Evolutionary conservation across 2,113 vertebrate genomes (phyloP).

Genomic region (Gymnocephalus cernua): DNA sequence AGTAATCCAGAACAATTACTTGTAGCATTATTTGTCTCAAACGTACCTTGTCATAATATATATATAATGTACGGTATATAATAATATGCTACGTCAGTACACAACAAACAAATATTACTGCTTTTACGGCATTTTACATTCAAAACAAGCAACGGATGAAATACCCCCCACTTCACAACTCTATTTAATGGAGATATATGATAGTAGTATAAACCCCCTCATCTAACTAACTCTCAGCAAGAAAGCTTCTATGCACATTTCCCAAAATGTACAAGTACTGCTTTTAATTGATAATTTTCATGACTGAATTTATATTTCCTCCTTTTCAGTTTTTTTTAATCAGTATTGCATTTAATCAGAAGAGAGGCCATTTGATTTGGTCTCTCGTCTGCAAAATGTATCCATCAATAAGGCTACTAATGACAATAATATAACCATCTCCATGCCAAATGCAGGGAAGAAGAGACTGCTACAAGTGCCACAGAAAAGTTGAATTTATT

Average conservation of each 20-base stretch:
- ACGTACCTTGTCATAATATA: too few species aligned
- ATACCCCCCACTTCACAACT: neutral
- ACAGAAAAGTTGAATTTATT: conserved; percentile 80
- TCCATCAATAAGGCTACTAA: conserved; percentile 3
- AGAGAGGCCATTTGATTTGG: conserved; percentile 17
- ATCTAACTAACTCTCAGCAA: neutral
- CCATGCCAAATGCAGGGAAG: neutral
- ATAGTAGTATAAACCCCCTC: neutral
- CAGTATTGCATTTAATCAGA: neutral
- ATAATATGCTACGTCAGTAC: too few species aligned
- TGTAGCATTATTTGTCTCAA: too few species aligned
- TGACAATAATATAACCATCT: conserved; percentile 38
- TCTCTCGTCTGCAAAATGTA: conserved; percentile 10
- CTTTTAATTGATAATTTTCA: neutral
- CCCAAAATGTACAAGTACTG: neutral
- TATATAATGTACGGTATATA: too few species aligned
- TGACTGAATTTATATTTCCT: neutral
- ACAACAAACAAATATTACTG: too few species aligned
- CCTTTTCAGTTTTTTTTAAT: neutral
- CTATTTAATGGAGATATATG: neutral
- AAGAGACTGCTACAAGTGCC: conserved; percentile 50
- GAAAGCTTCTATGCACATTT: neutral
- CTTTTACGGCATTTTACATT: neutral
- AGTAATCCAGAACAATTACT: too few species aligned
- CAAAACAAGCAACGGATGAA: neutral